Percentiles rank a stretch among this genome's conserved stretches.
These are phyloP conservation scores for Trididemnum clinides DNA, from an alignment of 23 tunicate species.

Conservation along the genomic window DNA sequence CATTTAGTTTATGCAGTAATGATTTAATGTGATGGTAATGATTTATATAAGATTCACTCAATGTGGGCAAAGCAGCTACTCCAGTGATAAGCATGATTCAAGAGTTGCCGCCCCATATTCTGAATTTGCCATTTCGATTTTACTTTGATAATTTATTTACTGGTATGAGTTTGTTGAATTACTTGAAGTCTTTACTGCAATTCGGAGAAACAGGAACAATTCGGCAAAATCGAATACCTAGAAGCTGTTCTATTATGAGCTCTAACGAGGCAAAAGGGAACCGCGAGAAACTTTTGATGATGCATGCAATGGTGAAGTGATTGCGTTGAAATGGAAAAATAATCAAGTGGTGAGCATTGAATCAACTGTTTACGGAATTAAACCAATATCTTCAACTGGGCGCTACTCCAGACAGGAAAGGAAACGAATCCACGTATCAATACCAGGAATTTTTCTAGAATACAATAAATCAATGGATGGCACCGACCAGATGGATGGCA, in stretches of 20 bases:
- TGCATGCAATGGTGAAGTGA: neutral
- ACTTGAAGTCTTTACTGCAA: neutral
- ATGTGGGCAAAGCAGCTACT: neutral
- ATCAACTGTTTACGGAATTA: neutral
- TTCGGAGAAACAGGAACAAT: neutral
- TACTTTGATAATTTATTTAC: constrained; percentile 4
- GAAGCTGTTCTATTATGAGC: neutral
- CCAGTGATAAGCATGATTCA: neutral
- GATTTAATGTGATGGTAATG: too few species aligned
- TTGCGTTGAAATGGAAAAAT: neutral
- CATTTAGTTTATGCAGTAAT: too few species aligned
- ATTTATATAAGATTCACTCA: constrained; percentile 15
- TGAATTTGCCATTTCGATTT: neutral
- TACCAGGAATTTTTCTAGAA: neutral
- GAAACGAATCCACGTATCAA: neutral
- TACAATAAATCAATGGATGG: constrained; percentile 15
- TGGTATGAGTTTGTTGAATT: neutral
- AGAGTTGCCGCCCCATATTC: neutral
- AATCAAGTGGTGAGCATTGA: neutral
- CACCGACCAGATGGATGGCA: constrained; percentile 3
- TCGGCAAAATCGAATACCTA: neutral
- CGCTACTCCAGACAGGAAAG: neutral
- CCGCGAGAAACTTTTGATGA: neutral
- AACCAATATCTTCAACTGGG: neutral
- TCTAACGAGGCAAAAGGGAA: neutral